These are phyloP conservation scores for Todiramphus saurophagus DNA, from an alignment of 2,113 vertebrate species.

Conservation along the genomic window DNA sequence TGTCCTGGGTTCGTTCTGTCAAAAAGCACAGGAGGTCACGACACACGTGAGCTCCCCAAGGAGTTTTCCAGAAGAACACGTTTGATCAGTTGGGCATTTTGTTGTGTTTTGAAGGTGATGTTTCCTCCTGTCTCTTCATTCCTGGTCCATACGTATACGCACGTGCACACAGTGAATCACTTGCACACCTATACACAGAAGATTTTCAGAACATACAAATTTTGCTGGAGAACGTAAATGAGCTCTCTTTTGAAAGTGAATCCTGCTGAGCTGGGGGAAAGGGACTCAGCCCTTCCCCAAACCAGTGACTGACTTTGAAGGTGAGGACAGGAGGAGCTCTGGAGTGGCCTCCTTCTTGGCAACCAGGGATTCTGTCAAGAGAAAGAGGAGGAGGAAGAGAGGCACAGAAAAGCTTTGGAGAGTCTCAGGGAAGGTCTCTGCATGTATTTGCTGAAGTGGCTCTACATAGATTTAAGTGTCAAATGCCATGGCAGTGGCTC, in stretches of 20 bases:
- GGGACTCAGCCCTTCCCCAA: background rate
- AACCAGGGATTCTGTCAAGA: background rate
- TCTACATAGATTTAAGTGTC: background rate
- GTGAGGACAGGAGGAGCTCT: background rate
- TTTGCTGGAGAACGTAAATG: fast-evolving
- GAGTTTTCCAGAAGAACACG: background rate
- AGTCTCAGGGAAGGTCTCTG: background rate
- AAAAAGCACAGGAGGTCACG: background rate
- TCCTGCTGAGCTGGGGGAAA: background rate
- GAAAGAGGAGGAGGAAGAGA: background rate
- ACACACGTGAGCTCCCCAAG: background rate
- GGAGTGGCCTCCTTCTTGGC: background rate
- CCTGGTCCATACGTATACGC: fast-evolving
- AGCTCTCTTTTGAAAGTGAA: background rate
- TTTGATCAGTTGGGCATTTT: background rate
- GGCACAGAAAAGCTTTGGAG: background rate
- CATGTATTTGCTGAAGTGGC: background rate
- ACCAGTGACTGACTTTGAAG: background rate
- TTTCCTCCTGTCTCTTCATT: fast-evolving
- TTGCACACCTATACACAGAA: background rate
- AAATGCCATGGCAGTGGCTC: background rate
- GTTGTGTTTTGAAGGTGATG: background rate
- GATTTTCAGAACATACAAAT: background rate
- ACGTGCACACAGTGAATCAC: fast-evolving
- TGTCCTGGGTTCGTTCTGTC: background rate